Evolutionary conservation across 2,113 vertebrate species (phyloP).

Genomic region (Poicephalus meyeri): DNA sequence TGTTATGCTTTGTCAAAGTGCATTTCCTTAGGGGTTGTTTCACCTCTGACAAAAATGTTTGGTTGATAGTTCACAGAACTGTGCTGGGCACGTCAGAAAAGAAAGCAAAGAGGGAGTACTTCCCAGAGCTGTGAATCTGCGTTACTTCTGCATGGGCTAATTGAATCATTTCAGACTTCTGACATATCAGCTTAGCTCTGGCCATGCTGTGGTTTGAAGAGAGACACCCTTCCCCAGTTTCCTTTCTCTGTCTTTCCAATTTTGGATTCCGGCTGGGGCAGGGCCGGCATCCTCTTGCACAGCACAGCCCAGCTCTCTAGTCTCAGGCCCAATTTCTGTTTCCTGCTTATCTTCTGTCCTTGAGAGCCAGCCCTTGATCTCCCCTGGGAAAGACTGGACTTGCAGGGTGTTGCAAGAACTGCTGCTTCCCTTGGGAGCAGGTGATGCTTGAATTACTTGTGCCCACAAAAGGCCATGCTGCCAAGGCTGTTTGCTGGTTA

Average conservation of each 20-base stretch:
- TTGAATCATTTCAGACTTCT: background rate
- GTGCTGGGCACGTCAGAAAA: background rate
- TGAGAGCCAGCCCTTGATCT: background rate
- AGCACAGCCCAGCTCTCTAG: background rate
- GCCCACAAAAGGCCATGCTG: background rate
- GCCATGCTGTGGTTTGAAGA: background rate
- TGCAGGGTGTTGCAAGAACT: background rate
- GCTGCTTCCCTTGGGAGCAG: background rate
- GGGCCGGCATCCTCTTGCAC: background rate
- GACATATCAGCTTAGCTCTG: background rate
- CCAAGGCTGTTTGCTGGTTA: background rate
- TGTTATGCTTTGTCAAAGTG: background rate
- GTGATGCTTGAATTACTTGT: background rate
- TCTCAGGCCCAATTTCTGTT: background rate
- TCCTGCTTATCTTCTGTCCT: background rate
- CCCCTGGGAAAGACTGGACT: background rate
- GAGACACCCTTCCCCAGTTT: conserved; percentile 3
- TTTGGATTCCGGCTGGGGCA: background rate
- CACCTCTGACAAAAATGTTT: background rate
- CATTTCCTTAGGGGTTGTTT: background rate
- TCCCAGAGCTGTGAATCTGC: background rate
- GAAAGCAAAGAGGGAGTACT: background rate
- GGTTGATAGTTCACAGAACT: background rate
- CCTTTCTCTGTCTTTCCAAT: background rate
- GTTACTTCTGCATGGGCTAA: background rate